Percentiles rank a stretch among this genome's conserved stretches.
phyloP scores from a whole-genome alignment of 2,113 vertebrate species.

The Zapus hudsonius region DNA sequence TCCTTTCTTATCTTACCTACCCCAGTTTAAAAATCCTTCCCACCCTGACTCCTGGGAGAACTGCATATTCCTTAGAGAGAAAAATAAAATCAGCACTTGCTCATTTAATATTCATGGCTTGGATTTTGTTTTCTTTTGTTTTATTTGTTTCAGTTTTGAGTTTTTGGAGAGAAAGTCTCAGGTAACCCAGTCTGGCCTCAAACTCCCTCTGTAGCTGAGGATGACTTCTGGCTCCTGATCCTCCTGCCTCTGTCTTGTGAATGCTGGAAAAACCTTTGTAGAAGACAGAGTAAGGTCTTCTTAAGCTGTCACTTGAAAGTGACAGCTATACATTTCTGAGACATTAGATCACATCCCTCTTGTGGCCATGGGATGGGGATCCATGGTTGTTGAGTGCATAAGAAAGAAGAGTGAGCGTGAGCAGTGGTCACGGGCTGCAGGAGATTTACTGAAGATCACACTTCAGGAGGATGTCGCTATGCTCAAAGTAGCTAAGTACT shows the following conservation, averaged over 20 bases:
- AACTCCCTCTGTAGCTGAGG: no score
- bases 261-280: background rate
- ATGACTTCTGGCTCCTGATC: background rate
- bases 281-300: background rate
- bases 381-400: background rate
- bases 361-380: background rate
- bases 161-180: background rate
- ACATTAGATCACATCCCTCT: background rate
- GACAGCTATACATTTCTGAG: background rate
- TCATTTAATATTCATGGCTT: background rate
- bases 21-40: constrained; percentile 6
- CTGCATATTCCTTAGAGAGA: background rate
- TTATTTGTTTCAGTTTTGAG: no score
- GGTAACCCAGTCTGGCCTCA: no score
- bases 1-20: background rate
- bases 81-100: background rate
- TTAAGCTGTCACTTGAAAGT: background rate
- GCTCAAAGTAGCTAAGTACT: constrained; percentile 17
- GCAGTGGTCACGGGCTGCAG: background rate
- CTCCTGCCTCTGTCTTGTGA: background rate
- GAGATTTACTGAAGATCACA: background rate
- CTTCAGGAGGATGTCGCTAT: background rate
- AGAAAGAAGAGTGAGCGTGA: background rate
- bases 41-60: background rate
- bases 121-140: background rate